A percentile compares a stretch with the other conserved stretches of the same genome.
Evolutionary conservation across 2,797 vertebrate species (phyloP).

Genomic region (Anableps anableps): DNA sequence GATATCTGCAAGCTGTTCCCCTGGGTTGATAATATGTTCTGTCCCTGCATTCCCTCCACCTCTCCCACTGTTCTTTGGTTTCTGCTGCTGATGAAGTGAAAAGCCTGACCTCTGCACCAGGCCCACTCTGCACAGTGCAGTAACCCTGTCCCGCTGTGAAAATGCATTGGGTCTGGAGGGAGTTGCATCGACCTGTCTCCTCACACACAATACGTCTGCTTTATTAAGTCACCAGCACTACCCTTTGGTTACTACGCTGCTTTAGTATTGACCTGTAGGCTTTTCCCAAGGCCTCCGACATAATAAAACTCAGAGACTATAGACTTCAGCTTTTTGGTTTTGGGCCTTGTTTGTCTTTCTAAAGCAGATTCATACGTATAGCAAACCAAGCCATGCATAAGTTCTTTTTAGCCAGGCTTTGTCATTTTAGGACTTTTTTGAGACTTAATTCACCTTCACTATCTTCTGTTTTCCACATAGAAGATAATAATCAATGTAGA

Average conservation of each 20-base stretch:
- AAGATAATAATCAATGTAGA: conserved; percentile 55
- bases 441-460: conserved; percentile 37
- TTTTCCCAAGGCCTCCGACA: conserved; percentile 68
- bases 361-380: conserved; percentile 66
- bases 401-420: conserved; percentile 26
- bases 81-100: conserved; percentile 73
- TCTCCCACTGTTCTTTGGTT: conserved; percentile 76
- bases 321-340: conserved; percentile 66
- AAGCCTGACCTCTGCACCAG: conserved; percentile 73
- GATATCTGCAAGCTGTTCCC: conserved; percentile 44
- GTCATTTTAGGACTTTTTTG: conserved; percentile 44
- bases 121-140: conserved; percentile 62
- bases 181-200: conserved; percentile 77
- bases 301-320: conserved; percentile 68
- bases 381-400: conserved; percentile 49
- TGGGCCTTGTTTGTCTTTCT: conserved; percentile 66
- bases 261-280: conserved; percentile 76
- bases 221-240: conserved; percentile 74
- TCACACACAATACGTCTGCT: conserved; percentile 74
- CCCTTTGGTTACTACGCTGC: conserved; percentile 52
- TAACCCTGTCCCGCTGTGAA: conserved; percentile 72
- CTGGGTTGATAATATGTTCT: conserved; percentile 69
- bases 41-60: conserved; percentile 48
- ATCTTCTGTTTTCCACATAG: conserved; percentile 46
- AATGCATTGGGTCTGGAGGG: conserved; percentile 76